Evolutionary conservation across 2,888 invertebrate genomes (phyloP), one percentile per base, ranked within the genome.

Genomic region (Portevinia maculata): DNA sequence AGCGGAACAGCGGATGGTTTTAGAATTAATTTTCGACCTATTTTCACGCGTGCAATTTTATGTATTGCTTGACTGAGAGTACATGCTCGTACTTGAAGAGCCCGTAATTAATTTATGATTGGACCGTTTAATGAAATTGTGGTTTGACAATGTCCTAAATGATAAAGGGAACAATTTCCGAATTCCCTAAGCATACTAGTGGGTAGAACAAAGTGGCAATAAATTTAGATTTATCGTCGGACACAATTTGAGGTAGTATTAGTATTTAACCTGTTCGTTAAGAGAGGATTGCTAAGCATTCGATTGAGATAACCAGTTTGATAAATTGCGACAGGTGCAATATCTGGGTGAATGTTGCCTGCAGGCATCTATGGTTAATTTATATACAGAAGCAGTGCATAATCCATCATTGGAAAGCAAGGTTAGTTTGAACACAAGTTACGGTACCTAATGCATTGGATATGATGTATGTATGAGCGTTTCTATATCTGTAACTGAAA

Each of bases 1-100:
- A 74, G 79, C 81, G 81, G 81, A 81, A 81, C 81, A 75, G 32
- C 5, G 50, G 53, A 59, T 34, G 64, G 50, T 44, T 69, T 75
- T 62, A 19, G 64, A 75, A 75, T 53, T 71, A 39, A 70, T 50
- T 76, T 62, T 32, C 59, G 76, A 81, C 81, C 81, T 70, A 81
- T 76, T 70, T 76, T 65, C 62, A 52, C 39, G 59, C 30, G 50
- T 39, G 39, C 44, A 75, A 41, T 64, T 65, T 70, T 50, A 76
- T 81, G 64, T 81, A 81, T 75, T 32, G 53, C 76, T 53, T 62
- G 60, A 48, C 24, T 69, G 67, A 55, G 60, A 79, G 52, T 37
- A n/a, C 34, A 19, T 46, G 19, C 8, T 8, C 3, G 44, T 19
- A 17, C 17, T 19, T 41, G 39, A 5, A 17, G 30, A n/a, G 17